Conservation (phyloP, 2,888 invertebrate species). For the Temnothorax rugatulus region DNA sequence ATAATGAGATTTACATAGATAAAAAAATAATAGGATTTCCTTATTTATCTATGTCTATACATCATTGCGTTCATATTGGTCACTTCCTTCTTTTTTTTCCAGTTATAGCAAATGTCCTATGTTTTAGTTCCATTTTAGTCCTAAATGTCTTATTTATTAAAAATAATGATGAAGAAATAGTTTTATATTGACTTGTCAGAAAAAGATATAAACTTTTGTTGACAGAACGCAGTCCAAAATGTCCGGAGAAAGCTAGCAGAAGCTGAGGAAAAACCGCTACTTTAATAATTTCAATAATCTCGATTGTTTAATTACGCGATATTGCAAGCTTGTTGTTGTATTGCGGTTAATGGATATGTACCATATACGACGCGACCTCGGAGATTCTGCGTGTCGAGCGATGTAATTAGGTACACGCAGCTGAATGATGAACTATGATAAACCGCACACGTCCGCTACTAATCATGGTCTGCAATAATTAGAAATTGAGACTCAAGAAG, state of each 20-base stretch:
- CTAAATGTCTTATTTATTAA: conserved; percentile 8
- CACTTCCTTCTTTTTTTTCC: background rate
- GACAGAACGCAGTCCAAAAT: background rate
- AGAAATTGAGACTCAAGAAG: conserved; percentile 6
- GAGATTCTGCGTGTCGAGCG: conserved; percentile 17
- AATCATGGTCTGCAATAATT: conserved; percentile 21
- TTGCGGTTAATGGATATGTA: conserved; percentile 10
- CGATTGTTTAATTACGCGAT: conserved; percentile 23
- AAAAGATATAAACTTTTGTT: background rate
- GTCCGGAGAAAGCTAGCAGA: background rate
- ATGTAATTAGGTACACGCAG: conserved; percentile 30
- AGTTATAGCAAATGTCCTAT: background rate
- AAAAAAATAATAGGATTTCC: conserved; percentile 9
- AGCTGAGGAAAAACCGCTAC: background rate
- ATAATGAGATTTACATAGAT: background rate
- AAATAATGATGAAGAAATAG: background rate
- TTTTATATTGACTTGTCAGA: background rate
- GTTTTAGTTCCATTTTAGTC: background rate
- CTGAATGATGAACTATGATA: conserved; percentile 23
- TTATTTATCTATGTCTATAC: background rate
- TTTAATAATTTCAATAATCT: background rate
- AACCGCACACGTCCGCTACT: conserved; percentile 28
- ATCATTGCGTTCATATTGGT: background rate
- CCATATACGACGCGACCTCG: background rate
- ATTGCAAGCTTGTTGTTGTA: conserved; percentile 11